Conservation (phyloP, 2,888 invertebrate species). For the Leucophenga maculata region DNA sequence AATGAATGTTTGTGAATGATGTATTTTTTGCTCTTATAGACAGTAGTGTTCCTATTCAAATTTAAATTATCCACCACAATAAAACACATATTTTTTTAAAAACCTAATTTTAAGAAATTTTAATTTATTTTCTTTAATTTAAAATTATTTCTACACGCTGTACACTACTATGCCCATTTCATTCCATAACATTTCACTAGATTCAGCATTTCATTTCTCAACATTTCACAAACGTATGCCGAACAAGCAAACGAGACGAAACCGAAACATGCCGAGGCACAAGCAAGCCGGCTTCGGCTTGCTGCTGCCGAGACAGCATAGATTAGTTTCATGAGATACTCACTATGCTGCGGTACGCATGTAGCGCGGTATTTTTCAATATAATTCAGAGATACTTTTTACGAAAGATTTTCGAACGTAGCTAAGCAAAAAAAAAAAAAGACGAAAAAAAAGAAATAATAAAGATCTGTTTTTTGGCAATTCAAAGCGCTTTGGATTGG, state of each 20-base stretch:
- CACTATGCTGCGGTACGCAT: conserved; percentile 45
- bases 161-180: no score
- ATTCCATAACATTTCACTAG: no score
- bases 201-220: no score
- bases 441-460: conserved; percentile 7
- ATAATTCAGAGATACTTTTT: conserved; percentile 23
- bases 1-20: no score
- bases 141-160: no score
- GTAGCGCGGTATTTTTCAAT: neutral
- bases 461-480: conserved; percentile 43
- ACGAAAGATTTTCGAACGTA: conserved; percentile 22
- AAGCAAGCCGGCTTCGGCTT: neutral
- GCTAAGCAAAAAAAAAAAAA: conserved; percentile 25
- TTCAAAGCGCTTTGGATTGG: conserved; percentile 9
- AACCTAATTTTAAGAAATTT: no score
- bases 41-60: no score
- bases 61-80: no score
- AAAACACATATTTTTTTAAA: no score
- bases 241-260: neutral
- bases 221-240: conserved; percentile 4
- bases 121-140: no score
- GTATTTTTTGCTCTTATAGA: no score
- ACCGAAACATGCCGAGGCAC: conserved; percentile 30
- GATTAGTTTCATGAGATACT: conserved; percentile 50
- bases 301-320: neutral